A percentile compares a stretch with the other conserved stretches of the same genome.
Evolutionary conservation across 2,888 invertebrate species (phyloP).

Genomic region (Ophioninae sp.): DNA sequence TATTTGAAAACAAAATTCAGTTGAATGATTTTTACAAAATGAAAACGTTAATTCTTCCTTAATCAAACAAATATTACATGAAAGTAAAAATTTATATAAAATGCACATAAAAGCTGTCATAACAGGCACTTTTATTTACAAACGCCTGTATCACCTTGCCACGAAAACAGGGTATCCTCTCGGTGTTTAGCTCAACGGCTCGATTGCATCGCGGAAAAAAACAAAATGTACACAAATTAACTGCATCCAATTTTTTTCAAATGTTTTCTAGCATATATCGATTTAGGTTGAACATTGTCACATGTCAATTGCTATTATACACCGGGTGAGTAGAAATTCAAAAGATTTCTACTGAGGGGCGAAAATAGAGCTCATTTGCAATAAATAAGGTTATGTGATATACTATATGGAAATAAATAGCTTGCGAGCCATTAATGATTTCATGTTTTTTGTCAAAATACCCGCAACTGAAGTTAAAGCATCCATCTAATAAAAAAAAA

Average conservation of each 20-base stretch:
- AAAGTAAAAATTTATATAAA: background rate
- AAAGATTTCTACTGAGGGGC: too few relatives aligned
- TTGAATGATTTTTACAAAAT: background rate
- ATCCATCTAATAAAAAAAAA: too few relatives aligned
- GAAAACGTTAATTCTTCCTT: background rate
- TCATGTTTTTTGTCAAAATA: background rate
- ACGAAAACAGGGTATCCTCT: slow-evolving; percentile 42
- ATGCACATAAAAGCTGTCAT: slow-evolving; percentile 41
- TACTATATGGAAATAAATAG: background rate
- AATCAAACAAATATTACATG: too few relatives aligned
- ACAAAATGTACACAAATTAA: slow-evolving; percentile 1
- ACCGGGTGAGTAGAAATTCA: too few relatives aligned
- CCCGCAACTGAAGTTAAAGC: too few relatives aligned
- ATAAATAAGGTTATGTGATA: too few relatives aligned
- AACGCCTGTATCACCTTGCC: slow-evolving; percentile 20
- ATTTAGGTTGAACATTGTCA: slow-evolving; percentile 13
- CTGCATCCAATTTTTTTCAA: slow-evolving; percentile 17
- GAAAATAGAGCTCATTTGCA: too few relatives aligned
- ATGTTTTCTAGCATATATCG: slow-evolving; percentile 29
- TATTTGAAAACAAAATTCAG: background rate
- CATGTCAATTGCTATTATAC: background rate
- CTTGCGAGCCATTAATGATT: background rate
- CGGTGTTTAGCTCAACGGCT: slow-evolving; percentile 32
- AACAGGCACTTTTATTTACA: slow-evolving; percentile 49
- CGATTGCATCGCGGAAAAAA: background rate